Base-by-base conservation (phyloP, 64 coral and sea anemone species). In the Stichodactyla helianthus region DNA sequence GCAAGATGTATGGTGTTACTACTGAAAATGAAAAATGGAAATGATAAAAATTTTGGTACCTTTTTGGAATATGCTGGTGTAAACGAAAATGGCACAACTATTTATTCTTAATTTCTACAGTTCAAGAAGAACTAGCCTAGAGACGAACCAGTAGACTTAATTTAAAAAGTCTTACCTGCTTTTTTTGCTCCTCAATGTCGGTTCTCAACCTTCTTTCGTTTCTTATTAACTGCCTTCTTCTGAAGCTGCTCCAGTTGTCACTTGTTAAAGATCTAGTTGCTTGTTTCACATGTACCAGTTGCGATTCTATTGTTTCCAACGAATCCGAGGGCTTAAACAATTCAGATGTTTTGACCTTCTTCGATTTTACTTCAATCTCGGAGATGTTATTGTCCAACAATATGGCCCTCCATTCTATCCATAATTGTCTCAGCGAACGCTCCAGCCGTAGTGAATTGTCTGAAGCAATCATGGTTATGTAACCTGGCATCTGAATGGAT, bases 321-420 rank as follows among this genome's bases (percentile, higher is more conserved):
- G 50, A 82, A 63, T 82, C 54, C 16, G 59, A 50, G 54, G 10
- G 65, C 16, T 81, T 81, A 6, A 81, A 52, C 15, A 81, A 51
- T 81, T 81, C 78, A 52, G 50, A 17, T 18, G 78, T 81, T 53
- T 89, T 52, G 54, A 89, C 26, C 35, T 68, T 79, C 10, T 52
- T 28, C 18, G 14, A 51, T 15, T 71, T 23, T 16, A 89, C 44
- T 13, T 18, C 4, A 19, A 89, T 54, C 16, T 70, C 35, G 57
- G 79, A 31, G 52, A 89, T 83, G 7, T 89, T 50, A 55, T 64
- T 65, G 54, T 53, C 22, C 51, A 16, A 52, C 20, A 89, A 15
- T 15, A 89, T 71, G 59, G 53, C 62, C 50, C 35, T 82, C 88
- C 88, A 89, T 28, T 89, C 88, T 55, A 9, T 60, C 88, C 88